phyloP scores from a whole-genome alignment of 2,113 vertebrate genomes.

The Piaya cayana region DNA sequence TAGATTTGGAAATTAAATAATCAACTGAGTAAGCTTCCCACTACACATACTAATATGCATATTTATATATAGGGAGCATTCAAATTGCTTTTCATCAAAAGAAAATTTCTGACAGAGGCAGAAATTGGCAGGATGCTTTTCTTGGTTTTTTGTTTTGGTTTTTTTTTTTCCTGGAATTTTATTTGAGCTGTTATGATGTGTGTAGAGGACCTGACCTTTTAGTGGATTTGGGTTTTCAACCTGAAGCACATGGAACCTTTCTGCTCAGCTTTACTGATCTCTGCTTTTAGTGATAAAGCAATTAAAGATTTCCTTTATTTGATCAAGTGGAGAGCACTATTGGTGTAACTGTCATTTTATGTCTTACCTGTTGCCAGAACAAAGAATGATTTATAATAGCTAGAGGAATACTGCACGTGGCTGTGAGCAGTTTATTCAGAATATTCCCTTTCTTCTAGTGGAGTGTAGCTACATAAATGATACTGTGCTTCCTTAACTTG shows the following conservation, averaged over 20 bases:
- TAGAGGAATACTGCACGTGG: neutral
- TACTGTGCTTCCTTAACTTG: neutral
- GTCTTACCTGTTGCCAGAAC: neutral
- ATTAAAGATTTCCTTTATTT: neutral
- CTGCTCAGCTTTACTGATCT: neutral
- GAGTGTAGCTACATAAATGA: neutral
- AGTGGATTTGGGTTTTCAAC: neutral
- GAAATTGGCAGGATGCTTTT: neutral
- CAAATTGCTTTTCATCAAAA: fast-evolving
- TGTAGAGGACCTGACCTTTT: neutral
- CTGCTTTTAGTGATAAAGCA: neutral
- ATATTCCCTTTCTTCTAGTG: neutral
- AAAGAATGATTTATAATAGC: neutral
- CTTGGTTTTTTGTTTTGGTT: too few relatives aligned
- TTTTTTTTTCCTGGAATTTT: neutral
- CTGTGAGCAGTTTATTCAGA: neutral
- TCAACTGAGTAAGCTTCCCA: neutral
- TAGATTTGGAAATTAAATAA: neutral
- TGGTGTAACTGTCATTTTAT: neutral
- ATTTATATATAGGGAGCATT: fast-evolving
- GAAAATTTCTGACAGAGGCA: neutral
- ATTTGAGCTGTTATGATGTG: neutral
- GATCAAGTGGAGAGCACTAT: neutral
- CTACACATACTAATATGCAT: fast-evolving
- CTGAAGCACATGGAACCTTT: neutral